These are phyloP conservation scores for Phania funesta DNA, from an alignment of 2,888 invertebrate genomes.

Conservation along the genomic window DNA sequence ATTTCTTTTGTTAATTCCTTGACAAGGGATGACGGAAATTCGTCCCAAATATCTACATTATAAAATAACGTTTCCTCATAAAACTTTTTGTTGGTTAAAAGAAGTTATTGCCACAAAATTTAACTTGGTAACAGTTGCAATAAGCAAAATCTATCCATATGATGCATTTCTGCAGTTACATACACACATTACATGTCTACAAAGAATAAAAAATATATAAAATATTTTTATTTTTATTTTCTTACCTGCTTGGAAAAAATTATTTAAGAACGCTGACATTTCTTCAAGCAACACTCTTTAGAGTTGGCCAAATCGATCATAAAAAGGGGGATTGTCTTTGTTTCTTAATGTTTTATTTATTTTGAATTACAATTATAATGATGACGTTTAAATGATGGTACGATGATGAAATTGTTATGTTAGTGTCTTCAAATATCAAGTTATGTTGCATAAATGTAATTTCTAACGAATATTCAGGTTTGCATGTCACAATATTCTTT, in stretches of 20 bases:
- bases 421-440: not conserved
- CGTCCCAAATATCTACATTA: too few relatives aligned
- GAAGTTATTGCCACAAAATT: too few relatives aligned
- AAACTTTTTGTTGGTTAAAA: too few relatives aligned
- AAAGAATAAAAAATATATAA: not conserved
- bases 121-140: not conserved
- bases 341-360: constrained; percentile 32
- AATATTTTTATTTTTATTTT: constrained; percentile 17
- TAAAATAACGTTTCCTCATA: too few relatives aligned
- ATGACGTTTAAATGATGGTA: constrained; percentile 3
- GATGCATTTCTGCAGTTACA: not conserved
- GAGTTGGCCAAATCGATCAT: constrained; percentile 16
- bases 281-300: constrained; percentile 70
- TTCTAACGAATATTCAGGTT: not conserved
- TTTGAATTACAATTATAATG: not conserved
- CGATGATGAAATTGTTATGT: not conserved
- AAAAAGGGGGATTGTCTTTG: constrained; percentile 6
- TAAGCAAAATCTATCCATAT: not conserved
- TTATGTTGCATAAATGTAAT: not conserved
- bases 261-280: constrained; percentile 81
- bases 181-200: not conserved
- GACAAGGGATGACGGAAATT: too few relatives aligned
- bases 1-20: too few relatives aligned
- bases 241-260: constrained; percentile 81
- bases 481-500: not conserved